phyloP scores from a whole-genome alignment of 2,888 invertebrate genomes.

The Loripinus fragilis region DNA sequence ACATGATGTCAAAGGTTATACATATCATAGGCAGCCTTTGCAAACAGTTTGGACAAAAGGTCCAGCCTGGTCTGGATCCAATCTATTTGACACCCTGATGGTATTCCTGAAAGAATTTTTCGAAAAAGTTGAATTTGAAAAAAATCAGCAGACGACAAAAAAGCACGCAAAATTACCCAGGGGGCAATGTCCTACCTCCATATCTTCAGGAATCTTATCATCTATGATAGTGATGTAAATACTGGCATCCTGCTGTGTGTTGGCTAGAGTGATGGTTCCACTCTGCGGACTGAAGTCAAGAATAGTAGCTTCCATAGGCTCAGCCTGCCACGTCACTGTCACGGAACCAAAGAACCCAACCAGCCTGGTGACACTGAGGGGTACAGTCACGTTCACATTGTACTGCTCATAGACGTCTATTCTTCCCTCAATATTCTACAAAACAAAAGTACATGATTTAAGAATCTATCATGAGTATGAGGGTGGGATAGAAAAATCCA shows the following conservation, averaged over 20 bases:
- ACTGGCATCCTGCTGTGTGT: constrained; percentile 68
- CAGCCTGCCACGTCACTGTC: constrained; percentile 79
- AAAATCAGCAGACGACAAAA: no score
- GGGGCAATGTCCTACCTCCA: constrained; percentile 82
- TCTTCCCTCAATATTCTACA: constrained; percentile 79
- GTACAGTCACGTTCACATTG: constrained; percentile 70
- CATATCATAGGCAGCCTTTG: no score
- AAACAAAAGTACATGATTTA: no score
- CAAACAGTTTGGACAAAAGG: no score
- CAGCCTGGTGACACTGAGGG: constrained; percentile 70
- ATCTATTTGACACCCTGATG: no score
- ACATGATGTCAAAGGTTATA: no score
- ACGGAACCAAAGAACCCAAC: constrained; percentile 76
- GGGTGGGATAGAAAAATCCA: no score
- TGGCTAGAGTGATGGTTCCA: constrained; percentile 75
- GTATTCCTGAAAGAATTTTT: no score
- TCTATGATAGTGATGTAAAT: constrained; percentile 78
- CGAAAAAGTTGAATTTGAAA: no score
- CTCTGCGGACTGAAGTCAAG: constrained; percentile 76
- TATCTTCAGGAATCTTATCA: constrained; percentile 75
- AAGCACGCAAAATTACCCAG: no score
- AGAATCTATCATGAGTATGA: no score
- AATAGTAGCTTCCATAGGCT: constrained; percentile 74
- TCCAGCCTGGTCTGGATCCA: no score
- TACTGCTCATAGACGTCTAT: constrained; percentile 80